phyloP scores from a whole-genome alignment of 2,113 vertebrate species.

The Serinus canaria region DNA sequence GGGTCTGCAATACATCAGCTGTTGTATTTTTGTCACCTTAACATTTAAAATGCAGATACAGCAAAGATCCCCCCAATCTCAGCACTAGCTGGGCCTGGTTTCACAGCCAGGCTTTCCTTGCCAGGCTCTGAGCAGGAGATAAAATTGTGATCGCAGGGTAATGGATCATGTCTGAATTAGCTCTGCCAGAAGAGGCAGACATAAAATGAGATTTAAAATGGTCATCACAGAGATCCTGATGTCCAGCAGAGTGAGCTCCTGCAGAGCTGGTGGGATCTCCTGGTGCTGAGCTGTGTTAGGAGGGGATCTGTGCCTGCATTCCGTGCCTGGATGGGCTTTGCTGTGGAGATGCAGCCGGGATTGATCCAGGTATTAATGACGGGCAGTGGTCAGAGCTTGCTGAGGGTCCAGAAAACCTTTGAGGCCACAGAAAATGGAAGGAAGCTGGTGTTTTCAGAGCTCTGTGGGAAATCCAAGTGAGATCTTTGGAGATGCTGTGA shows the following conservation, averaged over 20 bases:
- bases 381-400: neutral
- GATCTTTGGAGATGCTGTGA: neutral
- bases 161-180: neutral
- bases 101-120: neutral
- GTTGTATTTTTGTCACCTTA: neutral
- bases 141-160: neutral
- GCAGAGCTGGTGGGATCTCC: neutral
- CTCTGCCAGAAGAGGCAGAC: neutral
- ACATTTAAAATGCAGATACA: neutral
- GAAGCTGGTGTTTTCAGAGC: neutral
- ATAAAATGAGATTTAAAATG: neutral
- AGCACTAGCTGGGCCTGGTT: neutral
- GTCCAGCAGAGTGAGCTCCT: neutral
- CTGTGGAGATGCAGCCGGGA: neutral
- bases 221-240: neutral
- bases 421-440: neutral
- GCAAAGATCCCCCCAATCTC: neutral
- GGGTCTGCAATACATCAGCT: neutral
- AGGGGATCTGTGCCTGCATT: neutral
- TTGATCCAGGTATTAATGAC: neutral
- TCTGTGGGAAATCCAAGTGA: neutral
- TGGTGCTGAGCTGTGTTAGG: neutral
- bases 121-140: neutral
- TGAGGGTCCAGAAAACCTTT: neutral
- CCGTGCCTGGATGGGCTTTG: neutral